A percentile compares a stretch with the other conserved stretches of the same genome.
phyloP scores from a whole-genome alignment of 2,797 vertebrate genomes.

The Phoeniculus purpureus region DNA sequence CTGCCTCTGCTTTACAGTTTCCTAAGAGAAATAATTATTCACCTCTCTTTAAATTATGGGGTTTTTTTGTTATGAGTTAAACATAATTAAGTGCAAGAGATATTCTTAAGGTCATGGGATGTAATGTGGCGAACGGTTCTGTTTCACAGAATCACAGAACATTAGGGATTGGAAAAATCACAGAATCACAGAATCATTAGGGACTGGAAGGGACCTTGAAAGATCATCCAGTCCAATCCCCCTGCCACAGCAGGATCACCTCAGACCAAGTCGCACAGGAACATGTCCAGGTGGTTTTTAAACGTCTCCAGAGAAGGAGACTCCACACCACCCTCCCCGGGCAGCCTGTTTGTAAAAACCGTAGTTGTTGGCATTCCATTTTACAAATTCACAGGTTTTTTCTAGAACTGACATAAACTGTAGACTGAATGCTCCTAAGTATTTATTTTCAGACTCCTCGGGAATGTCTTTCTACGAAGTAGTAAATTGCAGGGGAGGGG shows the following conservation, averaged over 20 bases:
- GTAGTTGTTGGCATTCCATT: not conserved
- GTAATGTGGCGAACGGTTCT: not conserved
- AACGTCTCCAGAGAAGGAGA: no score
- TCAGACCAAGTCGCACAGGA: no score
- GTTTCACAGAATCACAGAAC: not conserved
- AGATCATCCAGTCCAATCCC: no score
- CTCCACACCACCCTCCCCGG: no score
- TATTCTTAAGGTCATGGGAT: not conserved
- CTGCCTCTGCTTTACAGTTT: not conserved
- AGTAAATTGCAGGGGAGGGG: not conserved
- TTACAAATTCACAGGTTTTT: not conserved
- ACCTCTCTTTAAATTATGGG: not conserved
- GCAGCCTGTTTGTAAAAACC: not conserved
- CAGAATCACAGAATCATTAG: no score
- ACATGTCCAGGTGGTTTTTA: no score
- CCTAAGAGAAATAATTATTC: not conserved
- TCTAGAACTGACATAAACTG: not conserved
- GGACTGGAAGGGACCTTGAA: no score
- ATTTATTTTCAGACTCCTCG: not conserved
- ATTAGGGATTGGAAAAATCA: not conserved
- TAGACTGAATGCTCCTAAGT: not conserved
- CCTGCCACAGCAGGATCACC: no score
- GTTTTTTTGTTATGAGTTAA: not conserved
- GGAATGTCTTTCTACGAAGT: not conserved
- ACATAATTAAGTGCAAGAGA: not conserved